These are phyloP conservation scores for Himantopus leucocephalus DNA, from an alignment of 2,113 vertebrate species.

Conservation along the genomic window DNA sequence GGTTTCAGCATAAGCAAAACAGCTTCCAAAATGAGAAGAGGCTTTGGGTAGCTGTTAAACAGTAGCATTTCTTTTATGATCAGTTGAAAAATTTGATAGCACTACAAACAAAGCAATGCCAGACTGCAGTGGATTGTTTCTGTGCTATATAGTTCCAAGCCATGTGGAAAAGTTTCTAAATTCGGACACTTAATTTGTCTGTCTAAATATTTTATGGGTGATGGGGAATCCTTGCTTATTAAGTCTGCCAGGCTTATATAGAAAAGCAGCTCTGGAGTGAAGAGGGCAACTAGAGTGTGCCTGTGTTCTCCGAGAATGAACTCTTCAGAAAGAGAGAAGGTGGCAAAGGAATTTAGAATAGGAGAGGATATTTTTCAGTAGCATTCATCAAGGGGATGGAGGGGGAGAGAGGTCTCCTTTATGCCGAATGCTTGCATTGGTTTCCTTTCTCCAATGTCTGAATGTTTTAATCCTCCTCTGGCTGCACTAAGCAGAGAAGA, in stretches of 20 bases:
- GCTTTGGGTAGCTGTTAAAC: not conserved
- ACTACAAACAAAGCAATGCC: not conserved
- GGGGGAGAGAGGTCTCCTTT: not conserved
- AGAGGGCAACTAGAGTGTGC: not conserved
- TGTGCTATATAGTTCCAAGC: not conserved
- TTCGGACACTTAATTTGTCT: not conserved
- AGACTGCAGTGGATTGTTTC: not conserved
- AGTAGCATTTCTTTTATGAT: not conserved
- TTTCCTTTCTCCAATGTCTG: not conserved
- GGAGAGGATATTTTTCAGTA: not conserved
- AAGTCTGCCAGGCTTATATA: not conserved
- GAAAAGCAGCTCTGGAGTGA: not conserved
- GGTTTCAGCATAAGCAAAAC: not conserved
- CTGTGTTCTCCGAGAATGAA: not conserved
- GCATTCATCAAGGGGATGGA: not conserved
- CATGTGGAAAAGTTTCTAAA: not conserved
- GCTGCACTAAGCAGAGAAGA: not conserved
- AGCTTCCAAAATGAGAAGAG: not conserved
- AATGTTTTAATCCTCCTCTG: not conserved
- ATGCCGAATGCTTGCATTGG: fast-evolving
- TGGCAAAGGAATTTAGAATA: not conserved
- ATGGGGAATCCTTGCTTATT: not conserved
- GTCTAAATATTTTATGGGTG: not conserved
- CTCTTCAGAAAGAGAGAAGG: not conserved
- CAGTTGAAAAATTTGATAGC: not conserved